A percentile compares a stretch with the other conserved stretches of the same genome.
Evolutionary conservation across 2,113 vertebrate genomes (phyloP).

Genomic region (Gopherus flavomarginatus): DNA sequence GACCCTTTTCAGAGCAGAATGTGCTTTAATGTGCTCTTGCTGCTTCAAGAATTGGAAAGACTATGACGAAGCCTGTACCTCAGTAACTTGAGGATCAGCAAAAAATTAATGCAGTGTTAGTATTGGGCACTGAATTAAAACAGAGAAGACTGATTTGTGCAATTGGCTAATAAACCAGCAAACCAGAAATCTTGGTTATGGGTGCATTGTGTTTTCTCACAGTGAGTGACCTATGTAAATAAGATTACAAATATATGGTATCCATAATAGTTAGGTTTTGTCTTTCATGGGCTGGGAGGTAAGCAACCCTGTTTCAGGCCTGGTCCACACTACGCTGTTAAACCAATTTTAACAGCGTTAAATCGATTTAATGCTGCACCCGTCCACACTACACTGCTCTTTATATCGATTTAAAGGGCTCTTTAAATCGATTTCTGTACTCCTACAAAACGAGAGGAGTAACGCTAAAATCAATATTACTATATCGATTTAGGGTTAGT

Average conservation of each 20-base stretch:
- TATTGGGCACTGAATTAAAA: slow-evolving; percentile 28
- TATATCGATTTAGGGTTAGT: too few species aligned
- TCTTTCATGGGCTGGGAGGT: neutral
- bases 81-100: slow-evolving; percentile 1
- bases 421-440: too few species aligned
- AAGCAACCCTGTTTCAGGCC: neutral
- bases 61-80: neutral
- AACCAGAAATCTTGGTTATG: slow-evolving; percentile 19
- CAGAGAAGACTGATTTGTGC: neutral
- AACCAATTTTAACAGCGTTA: too few species aligned
- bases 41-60: neutral
- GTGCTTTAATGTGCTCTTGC: neutral
- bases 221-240: slow-evolving; percentile 28
- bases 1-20: neutral
- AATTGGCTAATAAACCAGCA: slow-evolving; percentile 15
- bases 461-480: too few species aligned
- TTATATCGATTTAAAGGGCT: too few species aligned
- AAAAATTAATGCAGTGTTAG: slow-evolving; percentile 16
- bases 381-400: too few species aligned
- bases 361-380: too few species aligned
- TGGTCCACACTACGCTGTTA: too few species aligned
- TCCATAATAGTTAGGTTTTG: neutral
- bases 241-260: neutral
- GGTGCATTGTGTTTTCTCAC: slow-evolving; percentile 30
- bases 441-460: too few species aligned